Percentiles rank a stretch among this genome's conserved stretches.
phyloP scores from a whole-genome alignment of 2,113 vertebrate species.

The Scolopax mira region DNA sequence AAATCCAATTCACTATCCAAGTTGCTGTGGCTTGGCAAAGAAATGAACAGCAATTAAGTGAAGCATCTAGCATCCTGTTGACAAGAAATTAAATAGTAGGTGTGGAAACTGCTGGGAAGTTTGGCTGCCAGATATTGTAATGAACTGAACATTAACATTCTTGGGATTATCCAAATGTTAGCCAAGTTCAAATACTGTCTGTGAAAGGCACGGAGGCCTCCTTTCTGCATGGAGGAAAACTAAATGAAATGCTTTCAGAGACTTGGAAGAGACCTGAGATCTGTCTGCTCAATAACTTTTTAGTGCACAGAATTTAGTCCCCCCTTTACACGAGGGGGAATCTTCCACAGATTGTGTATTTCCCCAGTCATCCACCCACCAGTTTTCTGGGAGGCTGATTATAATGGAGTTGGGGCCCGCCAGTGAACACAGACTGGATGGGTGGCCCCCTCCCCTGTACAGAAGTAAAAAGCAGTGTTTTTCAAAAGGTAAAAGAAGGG shows the following conservation, averaged over 20 bases:
- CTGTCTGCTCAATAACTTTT: not conserved
- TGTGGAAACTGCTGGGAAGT: not conserved
- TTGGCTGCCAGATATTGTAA: not conserved
- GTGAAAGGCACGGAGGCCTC: not conserved
- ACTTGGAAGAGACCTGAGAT: not conserved
- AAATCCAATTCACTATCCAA: not conserved
- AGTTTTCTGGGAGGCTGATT: not conserved
- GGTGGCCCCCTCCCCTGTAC: not conserved
- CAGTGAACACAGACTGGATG: not conserved
- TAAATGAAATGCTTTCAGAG: not conserved
- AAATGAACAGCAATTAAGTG: constrained; percentile 15
- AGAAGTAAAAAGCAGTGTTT: not conserved
- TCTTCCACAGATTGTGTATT: not conserved
- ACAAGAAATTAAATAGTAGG: not conserved
- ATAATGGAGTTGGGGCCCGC: not conserved
- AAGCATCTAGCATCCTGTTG: not conserved
- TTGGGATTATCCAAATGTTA: not conserved
- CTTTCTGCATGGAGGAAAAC: not conserved
- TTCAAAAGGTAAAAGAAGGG: not conserved
- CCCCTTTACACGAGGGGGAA: not conserved
- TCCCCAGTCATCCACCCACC: not conserved
- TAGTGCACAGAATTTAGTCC: not conserved
- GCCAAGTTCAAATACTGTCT: not conserved
- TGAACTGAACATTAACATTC: not conserved
- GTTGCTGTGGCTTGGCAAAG: not conserved